Conservation (phyloP, 2,113 vertebrate species). For the human region DNA sequence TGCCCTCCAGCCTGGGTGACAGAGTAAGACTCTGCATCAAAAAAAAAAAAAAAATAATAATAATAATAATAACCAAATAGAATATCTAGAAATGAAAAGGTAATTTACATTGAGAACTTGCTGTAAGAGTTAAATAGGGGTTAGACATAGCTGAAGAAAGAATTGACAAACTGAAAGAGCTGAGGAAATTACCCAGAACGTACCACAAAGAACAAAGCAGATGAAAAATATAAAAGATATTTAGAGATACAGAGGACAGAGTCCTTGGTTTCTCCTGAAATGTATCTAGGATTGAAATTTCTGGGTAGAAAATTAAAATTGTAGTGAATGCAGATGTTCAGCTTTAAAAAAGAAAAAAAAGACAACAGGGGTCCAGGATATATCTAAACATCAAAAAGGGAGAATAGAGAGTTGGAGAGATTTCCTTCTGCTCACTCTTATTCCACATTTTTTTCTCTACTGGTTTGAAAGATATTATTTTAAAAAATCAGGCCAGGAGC, state of each 20-base stretch:
- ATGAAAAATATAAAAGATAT: neutral
- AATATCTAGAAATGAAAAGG: constrained; percentile 26
- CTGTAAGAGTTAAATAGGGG: neutral
- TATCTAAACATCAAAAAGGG: neutral
- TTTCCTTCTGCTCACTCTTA: neutral
- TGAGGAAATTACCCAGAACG: neutral
- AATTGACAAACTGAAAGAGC: neutral
- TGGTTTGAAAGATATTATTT: neutral
- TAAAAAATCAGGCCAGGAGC: neutral
- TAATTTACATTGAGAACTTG: neutral
- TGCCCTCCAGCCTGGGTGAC: too few relatives aligned
- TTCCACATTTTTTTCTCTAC: neutral
- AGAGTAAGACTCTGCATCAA: too few relatives aligned
- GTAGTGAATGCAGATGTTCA: too few relatives aligned
- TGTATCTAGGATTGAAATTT: too few relatives aligned
- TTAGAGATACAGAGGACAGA: neutral
- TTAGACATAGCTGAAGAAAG: neutral
- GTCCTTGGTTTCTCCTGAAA: too few relatives aligned
- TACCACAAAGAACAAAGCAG: neutral
- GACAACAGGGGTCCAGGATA: too few relatives aligned
- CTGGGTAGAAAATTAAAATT: too few relatives aligned
- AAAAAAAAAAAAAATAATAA: neutral
- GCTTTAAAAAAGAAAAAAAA: too few relatives aligned
- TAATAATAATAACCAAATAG: neutral
- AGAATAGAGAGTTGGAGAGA: neutral